phyloP scores from a whole-genome alignment of 2,888 invertebrate species.

The Polydrusus tereticollis region DNA sequence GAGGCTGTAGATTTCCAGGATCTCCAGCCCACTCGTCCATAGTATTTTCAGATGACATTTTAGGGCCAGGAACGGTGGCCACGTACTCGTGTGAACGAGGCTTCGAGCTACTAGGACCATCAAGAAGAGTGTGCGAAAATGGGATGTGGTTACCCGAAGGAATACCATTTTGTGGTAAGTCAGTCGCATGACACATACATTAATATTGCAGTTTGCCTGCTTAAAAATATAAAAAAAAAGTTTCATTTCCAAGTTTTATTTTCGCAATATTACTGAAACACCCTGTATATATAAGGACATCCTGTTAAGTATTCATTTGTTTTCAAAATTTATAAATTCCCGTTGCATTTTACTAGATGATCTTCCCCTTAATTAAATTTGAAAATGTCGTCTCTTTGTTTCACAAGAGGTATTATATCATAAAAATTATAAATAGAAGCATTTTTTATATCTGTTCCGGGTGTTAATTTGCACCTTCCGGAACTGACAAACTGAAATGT shows the following conservation, averaged over 20 bases:
- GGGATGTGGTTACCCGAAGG: slow-evolving; percentile 90
- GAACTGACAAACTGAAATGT: neutral
- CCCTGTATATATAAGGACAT: too few species aligned
- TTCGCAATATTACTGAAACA: too few species aligned
- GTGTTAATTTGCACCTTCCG: neutral
- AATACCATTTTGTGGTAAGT: slow-evolving; percentile 95
- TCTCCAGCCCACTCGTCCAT: slow-evolving; percentile 90
- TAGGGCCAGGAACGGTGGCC: slow-evolving; percentile 77
- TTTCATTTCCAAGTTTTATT: too few species aligned
- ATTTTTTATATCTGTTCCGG: neutral
- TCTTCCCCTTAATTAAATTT: too few species aligned
- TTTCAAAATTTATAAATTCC: too few species aligned
- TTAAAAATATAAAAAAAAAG: too few species aligned
- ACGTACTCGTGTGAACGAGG: slow-evolving; percentile 90
- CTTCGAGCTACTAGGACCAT: slow-evolving; percentile 91
- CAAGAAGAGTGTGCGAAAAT: slow-evolving; percentile 82
- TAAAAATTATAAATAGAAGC: neutral
- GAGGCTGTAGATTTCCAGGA: slow-evolving; percentile 86
- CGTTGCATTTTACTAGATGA: too few species aligned
- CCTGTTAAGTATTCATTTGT: too few species aligned
- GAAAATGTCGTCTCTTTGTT: too few species aligned
- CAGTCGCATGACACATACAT: too few species aligned
- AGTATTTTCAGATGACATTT: slow-evolving; percentile 78
- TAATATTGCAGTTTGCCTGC: too few species aligned
- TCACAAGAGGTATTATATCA: neutral